A percentile compares a stretch with the other conserved stretches of the same genome.
Evolutionary conservation across 2,797 vertebrate genomes (phyloP).

Genomic region (Clarias pachynema): DNA sequence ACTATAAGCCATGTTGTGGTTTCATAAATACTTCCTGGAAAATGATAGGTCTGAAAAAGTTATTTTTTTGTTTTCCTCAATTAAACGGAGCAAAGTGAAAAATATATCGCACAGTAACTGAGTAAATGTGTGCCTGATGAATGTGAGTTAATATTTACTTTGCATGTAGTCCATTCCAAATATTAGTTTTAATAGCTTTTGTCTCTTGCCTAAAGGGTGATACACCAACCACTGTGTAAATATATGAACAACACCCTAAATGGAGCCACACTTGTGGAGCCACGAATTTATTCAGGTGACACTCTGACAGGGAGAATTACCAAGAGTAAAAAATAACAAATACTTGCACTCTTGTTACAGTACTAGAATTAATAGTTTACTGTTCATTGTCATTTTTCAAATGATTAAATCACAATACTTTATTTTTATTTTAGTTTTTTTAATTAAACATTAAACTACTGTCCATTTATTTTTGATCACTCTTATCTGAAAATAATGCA

Average conservation of each 20-base stretch:
- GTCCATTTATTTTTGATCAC: neutral
- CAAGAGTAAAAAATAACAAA: neutral
- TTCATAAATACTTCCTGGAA: neutral
- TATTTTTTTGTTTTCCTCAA: neutral
- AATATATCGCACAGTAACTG: neutral
- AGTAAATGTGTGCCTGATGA: neutral
- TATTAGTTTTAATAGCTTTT: constrained; percentile 12
- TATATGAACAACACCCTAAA: constrained; percentile 15
- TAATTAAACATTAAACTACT: neutral
- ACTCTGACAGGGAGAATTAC: neutral
- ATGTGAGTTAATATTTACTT: constrained; percentile 31
- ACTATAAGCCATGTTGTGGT: neutral
- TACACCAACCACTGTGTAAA: neutral
- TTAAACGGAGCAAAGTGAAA: neutral
- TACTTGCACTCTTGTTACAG: neutral
- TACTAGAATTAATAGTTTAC: neutral
- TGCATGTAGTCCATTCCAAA: constrained; percentile 9
- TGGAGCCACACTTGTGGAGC: neutral
- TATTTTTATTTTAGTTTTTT: neutral
- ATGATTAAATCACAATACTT: neutral
- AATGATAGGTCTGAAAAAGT: neutral
- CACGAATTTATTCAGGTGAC: neutral
- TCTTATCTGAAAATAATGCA: too few relatives aligned
- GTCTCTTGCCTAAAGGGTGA: neutral
- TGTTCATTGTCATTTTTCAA: neutral